Evolutionary conservation across 2,888 invertebrate species (phyloP), one percentile per base, ranked within the genome.

Genomic region (Hermaeophaga mercurialis): DNA sequence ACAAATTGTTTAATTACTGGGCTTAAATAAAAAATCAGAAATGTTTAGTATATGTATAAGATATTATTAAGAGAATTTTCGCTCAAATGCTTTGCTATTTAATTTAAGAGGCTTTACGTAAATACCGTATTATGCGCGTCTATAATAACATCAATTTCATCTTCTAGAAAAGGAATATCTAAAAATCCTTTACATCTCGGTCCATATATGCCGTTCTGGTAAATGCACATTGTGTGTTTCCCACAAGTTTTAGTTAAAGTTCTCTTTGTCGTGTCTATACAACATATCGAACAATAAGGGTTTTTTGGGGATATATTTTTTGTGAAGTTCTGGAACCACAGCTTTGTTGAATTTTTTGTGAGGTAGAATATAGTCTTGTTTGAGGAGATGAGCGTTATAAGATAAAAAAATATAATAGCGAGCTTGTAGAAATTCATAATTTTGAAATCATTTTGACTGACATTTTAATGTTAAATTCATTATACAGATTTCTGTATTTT

Each of bases 101-200:
- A n/a, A n/a, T n/a, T n/a, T n/a, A n/a, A n/a, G n/a, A n/a, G n/a
- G n/a, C n/a, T n/a, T n/a, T n/a, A n/a, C n/a, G 22, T 5, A 22
- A 26, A 73, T 48, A 79, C 64, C 26, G 74, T 69, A 67, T 81
- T 81, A 63, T 80, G 80, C 36, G 71, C 71, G 49, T 78, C 74
- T 26, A 80, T 65, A 47, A 80, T 73, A 36, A 69, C 66, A 43
- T 68, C 66, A 62, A 75, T 75, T 64, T 80, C 79, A 11, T 65
- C 62, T 26, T 63, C 58, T 4, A 74, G 69, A 58, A 79, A 71
- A 1, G 63, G 54, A n/a, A 74, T 67, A 4, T 63, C 48, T 26
- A 74, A 64, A 18, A 68, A 68, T 19, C 74, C 58, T 33, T 49
- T 58, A 45, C 58, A 58, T 12, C 66, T 65, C 3, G 71, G 63